Evolutionary conservation across 2,113 vertebrate genomes (phyloP), one percentile per base, ranked within the genome.

Genomic region (Hyla sarda): DNA sequence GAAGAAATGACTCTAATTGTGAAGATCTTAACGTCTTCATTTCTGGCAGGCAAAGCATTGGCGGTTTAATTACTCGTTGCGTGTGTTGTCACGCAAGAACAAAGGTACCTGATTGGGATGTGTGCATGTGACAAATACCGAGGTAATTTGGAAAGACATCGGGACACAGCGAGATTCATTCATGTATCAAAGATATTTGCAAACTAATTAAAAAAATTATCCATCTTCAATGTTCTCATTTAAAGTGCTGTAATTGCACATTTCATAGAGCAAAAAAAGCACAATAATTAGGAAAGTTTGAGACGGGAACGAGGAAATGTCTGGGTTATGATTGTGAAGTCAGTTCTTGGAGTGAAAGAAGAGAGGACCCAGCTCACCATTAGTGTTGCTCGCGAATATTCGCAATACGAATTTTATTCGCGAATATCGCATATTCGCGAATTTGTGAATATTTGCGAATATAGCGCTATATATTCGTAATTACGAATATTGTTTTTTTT

Each of bases 1-100:
- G 9, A 37, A 75, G 17, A 19, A 85, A 85, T 78, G 75, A 47
- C 30, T 77, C 34, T 86, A 80, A 86, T 86, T 86, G 76, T 80
- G 48, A 47, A 47, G 65, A 86, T 86, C 78, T 37, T 56, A 86
- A 41, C 79, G 45, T 86, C n/a, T 72, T 86, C 23, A 56, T 80
- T 72, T 71, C 62, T 17, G 54, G 28, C 13, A 37, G 48, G 23
- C 7, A 52, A 52, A 72, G 62, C 48, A 72, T 45, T 30, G 48
- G 32, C 60, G 80, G 47, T 54, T 80, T 85, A 85, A 85, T 79
- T 80, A 37, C 32, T 80, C 21, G n/a, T 6, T 52, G 25, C 19
- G 1, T 17, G 17, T 16, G 25, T 58, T 75, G 71, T 84, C 45
- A 47, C 72, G 56, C 54, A 34, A 62, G 34, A 84, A 84, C 83